Evolutionary conservation across 2,888 invertebrate species (phyloP).

Genomic region (Caenorhabditis parvicauda): DNA sequence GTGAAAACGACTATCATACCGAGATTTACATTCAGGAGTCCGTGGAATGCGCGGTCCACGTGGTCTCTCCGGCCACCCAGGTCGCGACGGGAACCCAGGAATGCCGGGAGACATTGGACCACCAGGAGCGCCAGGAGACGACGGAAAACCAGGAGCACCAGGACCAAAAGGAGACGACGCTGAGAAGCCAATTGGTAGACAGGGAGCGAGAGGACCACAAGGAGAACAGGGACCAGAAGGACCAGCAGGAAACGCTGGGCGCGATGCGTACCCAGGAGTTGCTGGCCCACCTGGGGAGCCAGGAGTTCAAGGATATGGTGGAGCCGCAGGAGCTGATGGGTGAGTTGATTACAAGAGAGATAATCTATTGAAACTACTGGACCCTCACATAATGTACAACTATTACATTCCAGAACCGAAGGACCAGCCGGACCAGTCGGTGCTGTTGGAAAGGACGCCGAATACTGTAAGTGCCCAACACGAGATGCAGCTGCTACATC

Average conservation of each 20-base stretch:
- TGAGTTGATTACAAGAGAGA: slow-evolving; percentile 1
- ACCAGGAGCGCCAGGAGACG: slow-evolving; percentile 42
- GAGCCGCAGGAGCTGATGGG: slow-evolving; percentile 46
- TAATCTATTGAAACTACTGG: too few species aligned
- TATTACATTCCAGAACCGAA: slow-evolving; percentile 16
- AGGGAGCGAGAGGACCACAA: slow-evolving; percentile 45
- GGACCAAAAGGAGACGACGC: slow-evolving; percentile 54
- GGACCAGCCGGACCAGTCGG: slow-evolving; percentile 35
- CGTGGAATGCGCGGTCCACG: slow-evolving; percentile 55
- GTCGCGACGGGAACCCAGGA: slow-evolving; percentile 43
- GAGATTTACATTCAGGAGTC: too few species aligned
- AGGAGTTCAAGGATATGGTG: slow-evolving; percentile 47
- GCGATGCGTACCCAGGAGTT: slow-evolving; percentile 32
- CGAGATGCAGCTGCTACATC: slow-evolving; percentile 26
- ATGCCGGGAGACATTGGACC: slow-evolving; percentile 47
- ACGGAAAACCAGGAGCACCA: slow-evolving; percentile 44
- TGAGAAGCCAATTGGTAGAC: slow-evolving; percentile 54
- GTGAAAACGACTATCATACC: too few species aligned
- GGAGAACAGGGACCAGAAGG: slow-evolving; percentile 45
- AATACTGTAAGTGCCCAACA: slow-evolving; percentile 50
- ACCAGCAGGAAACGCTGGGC: slow-evolving; percentile 29
- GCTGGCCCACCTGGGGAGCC: slow-evolving; percentile 45
- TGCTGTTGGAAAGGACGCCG: slow-evolving; percentile 43
- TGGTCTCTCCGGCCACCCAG: slow-evolving; percentile 44
- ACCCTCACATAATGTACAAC: neutral